Percentiles rank a stretch among this genome's conserved stretches.
Conservation (phyloP, 2,797 vertebrate genomes). For the Enteromius afrohamiltoni region DNA sequence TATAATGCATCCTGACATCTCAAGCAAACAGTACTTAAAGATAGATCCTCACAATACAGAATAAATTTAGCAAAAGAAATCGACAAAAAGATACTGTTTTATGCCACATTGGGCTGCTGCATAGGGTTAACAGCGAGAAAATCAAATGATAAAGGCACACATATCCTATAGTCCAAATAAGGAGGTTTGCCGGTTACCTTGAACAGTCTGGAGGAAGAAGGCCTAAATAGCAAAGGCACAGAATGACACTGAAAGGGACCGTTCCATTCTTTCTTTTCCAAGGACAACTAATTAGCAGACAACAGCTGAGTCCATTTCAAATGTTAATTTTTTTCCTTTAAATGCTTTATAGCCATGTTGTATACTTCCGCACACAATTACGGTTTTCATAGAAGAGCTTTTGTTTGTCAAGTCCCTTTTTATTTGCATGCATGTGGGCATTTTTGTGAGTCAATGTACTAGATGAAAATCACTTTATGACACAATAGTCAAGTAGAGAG, state of each 20-base stretch:
- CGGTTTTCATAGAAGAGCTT: slow-evolving; percentile 60
- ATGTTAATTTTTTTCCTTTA: slow-evolving; percentile 78
- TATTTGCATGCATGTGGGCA: slow-evolving; percentile 73
- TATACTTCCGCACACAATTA: slow-evolving; percentile 72
- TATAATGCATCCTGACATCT: background rate
- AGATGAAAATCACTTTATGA: slow-evolving; percentile 67
- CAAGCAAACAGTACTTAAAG: background rate
- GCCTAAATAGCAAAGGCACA: slow-evolving; percentile 78
- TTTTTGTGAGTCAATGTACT: slow-evolving; percentile 67
- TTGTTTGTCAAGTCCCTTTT: slow-evolving; percentile 70
- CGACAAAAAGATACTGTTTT: background rate
- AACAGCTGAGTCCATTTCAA: slow-evolving; percentile 87
- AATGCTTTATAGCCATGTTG: slow-evolving; percentile 76
- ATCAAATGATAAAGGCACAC: slow-evolving; percentile 70
- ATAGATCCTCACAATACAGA: background rate
- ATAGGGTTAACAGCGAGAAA: slow-evolving; percentile 69
- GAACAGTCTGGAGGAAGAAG: slow-evolving; percentile 74
- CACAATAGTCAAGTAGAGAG: slow-evolving; percentile 69
- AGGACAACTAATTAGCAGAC: slow-evolving; percentile 87
- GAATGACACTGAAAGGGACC: slow-evolving; percentile 77
- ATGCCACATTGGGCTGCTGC: background rate
- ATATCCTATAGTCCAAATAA: slow-evolving; percentile 66
- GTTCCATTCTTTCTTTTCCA: slow-evolving; percentile 79
- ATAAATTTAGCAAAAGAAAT: slow-evolving; percentile 52
- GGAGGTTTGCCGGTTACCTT: slow-evolving; percentile 72